These are phyloP conservation scores for Sinonovacula constricta DNA, from an alignment of 1,140 invertebrate species.

Conservation along the genomic window DNA sequence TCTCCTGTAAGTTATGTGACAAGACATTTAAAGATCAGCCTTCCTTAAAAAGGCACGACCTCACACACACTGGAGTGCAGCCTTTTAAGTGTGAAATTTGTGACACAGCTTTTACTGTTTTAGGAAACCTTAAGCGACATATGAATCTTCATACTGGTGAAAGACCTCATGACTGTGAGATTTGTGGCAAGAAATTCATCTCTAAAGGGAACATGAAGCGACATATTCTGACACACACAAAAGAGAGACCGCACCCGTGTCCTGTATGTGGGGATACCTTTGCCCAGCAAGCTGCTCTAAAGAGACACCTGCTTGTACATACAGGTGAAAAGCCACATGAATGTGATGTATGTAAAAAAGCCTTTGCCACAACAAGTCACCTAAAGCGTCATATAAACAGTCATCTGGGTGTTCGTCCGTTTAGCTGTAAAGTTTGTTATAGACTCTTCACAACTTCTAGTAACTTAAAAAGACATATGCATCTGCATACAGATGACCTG, in stretches of 20 bases:
- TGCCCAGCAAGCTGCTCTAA: slow-evolving; percentile 1
- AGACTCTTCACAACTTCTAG: neutral
- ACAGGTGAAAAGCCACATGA: neutral
- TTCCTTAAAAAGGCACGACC: neutral
- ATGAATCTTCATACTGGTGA: slow-evolving; percentile 85
- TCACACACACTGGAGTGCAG: neutral
- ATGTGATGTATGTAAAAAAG: slow-evolving; percentile 3
- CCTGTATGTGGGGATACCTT: slow-evolving; percentile 70
- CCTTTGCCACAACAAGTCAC: neutral
- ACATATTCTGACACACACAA: slow-evolving; percentile 80
- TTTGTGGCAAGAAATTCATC: slow-evolving; percentile 28
- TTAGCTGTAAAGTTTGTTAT: neutral
- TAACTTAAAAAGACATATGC: neutral
- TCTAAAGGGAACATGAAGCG: neutral
- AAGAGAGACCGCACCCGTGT: slow-evolving; percentile 52
- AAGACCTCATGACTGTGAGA: slow-evolving; percentile 84
- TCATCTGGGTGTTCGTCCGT: neutral
- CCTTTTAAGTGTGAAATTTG: slow-evolving; percentile 55
- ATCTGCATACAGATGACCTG: neutral
- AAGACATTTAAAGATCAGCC: neutral
- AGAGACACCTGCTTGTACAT: neutral
- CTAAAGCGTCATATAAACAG: neutral
- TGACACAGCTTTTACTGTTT: slow-evolving; percentile 48
- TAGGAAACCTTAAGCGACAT: slow-evolving; percentile 43
- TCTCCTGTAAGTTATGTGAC: neutral